Evolutionary conservation across 2,113 vertebrate species (phyloP).

Genomic region (Cercopithecus mona): DNA sequence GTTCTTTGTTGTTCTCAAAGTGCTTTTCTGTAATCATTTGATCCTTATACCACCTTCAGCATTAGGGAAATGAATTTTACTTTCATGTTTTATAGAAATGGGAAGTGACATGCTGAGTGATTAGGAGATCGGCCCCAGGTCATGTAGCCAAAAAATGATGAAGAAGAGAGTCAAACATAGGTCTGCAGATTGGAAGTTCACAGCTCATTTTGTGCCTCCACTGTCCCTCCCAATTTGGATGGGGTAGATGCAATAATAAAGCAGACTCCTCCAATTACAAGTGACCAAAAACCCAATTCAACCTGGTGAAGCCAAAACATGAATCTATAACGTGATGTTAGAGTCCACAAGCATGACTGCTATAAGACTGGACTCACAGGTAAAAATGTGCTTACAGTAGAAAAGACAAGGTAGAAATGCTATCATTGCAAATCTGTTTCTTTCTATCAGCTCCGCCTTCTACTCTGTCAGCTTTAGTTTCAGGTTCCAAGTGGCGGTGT

Average conservation of each 20-base stretch:
- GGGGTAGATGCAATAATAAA: neutral
- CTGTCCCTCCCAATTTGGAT: neutral
- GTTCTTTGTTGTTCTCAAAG: neutral
- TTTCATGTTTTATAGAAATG: neutral
- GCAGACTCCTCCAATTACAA: neutral
- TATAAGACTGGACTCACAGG: neutral
- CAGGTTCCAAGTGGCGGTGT: neutral
- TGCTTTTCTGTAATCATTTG: neutral
- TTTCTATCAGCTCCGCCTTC: neutral
- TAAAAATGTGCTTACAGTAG: too few species aligned
- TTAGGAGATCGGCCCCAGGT: neutral
- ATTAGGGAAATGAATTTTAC: neutral
- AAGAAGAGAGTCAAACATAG: too few species aligned
- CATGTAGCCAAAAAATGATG: neutral
- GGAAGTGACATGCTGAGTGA: neutral
- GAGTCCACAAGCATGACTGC: neutral
- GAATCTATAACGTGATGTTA: neutral
- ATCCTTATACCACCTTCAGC: neutral
- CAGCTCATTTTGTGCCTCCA: neutral
- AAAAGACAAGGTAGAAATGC: neutral
- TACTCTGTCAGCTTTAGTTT: neutral
- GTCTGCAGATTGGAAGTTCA: rapidly evolving
- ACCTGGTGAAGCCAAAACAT: neutral
- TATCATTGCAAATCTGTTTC: neutral
- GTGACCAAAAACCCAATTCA: neutral